These are phyloP conservation scores for Pagrus major DNA, from an alignment of 2,113 vertebrate species.

Conservation along the genomic window DNA sequence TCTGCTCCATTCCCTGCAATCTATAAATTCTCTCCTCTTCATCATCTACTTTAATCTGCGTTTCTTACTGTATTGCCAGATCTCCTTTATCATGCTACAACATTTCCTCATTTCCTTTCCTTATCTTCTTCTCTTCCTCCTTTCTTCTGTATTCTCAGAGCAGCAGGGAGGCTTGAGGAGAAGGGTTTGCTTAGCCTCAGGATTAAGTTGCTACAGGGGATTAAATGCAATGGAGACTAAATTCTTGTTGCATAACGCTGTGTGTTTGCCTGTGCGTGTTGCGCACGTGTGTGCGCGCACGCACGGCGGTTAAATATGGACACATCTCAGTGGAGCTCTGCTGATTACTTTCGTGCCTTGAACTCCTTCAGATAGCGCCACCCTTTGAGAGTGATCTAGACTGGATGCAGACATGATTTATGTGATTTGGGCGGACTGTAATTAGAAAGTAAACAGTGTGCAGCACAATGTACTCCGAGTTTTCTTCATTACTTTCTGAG, in stretches of 20 bases:
- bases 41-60: background rate
- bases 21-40: background rate
- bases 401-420: constrained; percentile 64
- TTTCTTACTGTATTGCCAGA: constrained; percentile 8
- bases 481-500: constrained; percentile 60
- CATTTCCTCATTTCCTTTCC: constrained; percentile 37
- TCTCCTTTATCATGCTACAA: constrained; percentile 25
- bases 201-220: constrained; percentile 79
- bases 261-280: constrained; percentile 8
- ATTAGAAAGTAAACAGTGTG: constrained; percentile 71
- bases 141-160: constrained; percentile 41
- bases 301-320: constrained; percentile 74
- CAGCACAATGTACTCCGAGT: constrained; percentile 40
- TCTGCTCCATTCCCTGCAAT: background rate
- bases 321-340: constrained; percentile 58
- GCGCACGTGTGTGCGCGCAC: constrained; percentile 11
- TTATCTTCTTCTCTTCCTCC: constrained; percentile 35
- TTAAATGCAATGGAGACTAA: constrained; percentile 83
- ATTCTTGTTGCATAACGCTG: constrained; percentile 74
- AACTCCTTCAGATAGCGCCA: constrained; percentile 62
- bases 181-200: constrained; percentile 74
- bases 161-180: constrained; percentile 62
- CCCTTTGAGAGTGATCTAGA: constrained; percentile 58
- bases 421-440: constrained; percentile 62
- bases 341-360: constrained; percentile 74